Evolutionary conservation across 2,888 invertebrate genomes (phyloP), one percentile per base, ranked within the genome.

Genomic region (Meiosimyza platycephala): DNA sequence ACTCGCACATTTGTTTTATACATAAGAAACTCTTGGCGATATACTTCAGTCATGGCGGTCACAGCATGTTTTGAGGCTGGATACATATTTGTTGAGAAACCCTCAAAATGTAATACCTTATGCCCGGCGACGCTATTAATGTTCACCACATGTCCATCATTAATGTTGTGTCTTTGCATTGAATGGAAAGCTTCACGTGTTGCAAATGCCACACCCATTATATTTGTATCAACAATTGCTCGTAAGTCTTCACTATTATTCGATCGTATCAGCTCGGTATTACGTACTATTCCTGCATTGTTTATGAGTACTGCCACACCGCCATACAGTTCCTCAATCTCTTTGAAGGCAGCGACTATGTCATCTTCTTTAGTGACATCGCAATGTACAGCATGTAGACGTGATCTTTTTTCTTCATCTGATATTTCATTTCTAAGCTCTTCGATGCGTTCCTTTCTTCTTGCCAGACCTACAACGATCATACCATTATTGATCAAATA

Each of bases 401-500:
- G 76, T n/a, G 73, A 77, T 79, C 28, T 72, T 48, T 76, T 74
- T 28, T 69, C 71, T 28, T 88, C 77, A 48, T 72, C 72, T 52
- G 50, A 62, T 52, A 74, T 50, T 62, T 79, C 76, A 9, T 67
- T 59, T 3, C 76, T 74, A 66, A 81, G 55, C 13, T 79, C 68
- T 66, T 81, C 82, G 7, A 84, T 76, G 13, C 75, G 79, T 18
- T 83, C 80, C 3, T 79, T 76, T 0, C 82, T 80, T 65, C 90
- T 82, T 1, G 89, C 89, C 76, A 90, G 82, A 1, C 89, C 90
- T 1, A 90, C 87, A 0, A 91, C 90, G 66, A 87, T 87, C 78
- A 91, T 78, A 1, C 90, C 91, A 33, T 85, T 82, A 57, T 85
- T 80, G 1, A 88, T 87, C 47, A 90, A 82, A 65, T 86, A 84